Conservation (phyloP, 2,888 invertebrate species). For the Perithous albicinctus region DNA sequence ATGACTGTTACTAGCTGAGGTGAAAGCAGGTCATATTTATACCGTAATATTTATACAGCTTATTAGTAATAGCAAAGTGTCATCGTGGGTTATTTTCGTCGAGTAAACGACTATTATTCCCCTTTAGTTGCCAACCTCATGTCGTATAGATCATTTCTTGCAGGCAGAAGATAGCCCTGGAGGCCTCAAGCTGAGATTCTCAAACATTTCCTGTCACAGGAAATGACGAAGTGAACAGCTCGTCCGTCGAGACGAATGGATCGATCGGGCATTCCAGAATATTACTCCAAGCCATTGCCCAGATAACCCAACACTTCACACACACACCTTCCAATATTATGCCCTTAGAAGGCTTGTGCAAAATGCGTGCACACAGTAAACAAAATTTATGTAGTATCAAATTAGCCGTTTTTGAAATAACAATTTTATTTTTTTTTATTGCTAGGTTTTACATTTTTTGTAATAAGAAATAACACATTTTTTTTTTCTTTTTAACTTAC, state of each 20-base stretch:
- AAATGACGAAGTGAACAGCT: slow-evolving; percentile 8
- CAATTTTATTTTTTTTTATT: too few relatives aligned
- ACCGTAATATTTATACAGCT: background rate
- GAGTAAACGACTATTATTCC: slow-evolving; percentile 19
- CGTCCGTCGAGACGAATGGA: slow-evolving; percentile 5
- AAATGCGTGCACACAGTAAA: too few relatives aligned
- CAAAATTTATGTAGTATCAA: too few relatives aligned
- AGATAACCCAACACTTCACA: background rate
- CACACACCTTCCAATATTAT: background rate
- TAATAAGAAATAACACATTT: too few relatives aligned
- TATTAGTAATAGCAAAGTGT: slow-evolving; percentile 13
- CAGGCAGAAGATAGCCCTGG: background rate
- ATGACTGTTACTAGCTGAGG: background rate
- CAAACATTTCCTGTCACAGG: slow-evolving; percentile 30
- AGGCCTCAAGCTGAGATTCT: slow-evolving; percentile 14
- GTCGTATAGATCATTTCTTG: slow-evolving; percentile 1
- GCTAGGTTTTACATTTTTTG: too few relatives aligned
- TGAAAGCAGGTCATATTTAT: background rate
- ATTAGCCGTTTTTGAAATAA: too few relatives aligned
- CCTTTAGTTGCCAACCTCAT: background rate
- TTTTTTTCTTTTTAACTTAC: too few relatives aligned
- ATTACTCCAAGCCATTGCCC: background rate
- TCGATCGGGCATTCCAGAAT: slow-evolving; percentile 6
- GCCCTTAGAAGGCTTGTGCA: background rate
- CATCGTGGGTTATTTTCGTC: slow-evolving; percentile 12